These are phyloP conservation scores for Microplitis mediator DNA, from an alignment of 1,140 invertebrate genomes.

Conservation along the genomic window DNA sequence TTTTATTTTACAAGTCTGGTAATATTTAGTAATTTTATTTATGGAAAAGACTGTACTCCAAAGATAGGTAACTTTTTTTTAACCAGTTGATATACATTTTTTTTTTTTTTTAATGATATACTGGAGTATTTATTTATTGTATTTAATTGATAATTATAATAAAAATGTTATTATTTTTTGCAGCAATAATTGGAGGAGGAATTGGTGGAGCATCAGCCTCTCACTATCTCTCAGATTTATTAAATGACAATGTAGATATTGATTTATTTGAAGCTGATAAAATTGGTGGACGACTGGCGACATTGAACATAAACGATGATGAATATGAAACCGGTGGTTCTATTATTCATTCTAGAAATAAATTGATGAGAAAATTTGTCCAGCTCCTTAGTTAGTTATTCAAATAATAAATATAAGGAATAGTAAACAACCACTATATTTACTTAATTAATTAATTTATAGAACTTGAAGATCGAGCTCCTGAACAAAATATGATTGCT, in stretches of 20 bases:
- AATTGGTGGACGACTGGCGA: slow-evolving; percentile 68
- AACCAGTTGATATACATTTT: not conserved
- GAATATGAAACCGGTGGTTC: slow-evolving; percentile 68
- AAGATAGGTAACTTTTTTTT: not conserved
- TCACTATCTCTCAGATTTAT: slow-evolving; percentile 66
- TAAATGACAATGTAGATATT: slow-evolving; percentile 58
- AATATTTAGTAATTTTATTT: not conserved
- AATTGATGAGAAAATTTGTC: slow-evolving; percentile 67
- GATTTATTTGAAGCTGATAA: slow-evolving; percentile 65
- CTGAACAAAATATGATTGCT: slow-evolving; percentile 29
- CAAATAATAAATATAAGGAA: not conserved
- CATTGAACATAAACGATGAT: slow-evolving; percentile 57
- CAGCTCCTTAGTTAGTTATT: slow-evolving; percentile 59
- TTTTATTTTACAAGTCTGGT: not conserved
- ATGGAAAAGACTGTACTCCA: not conserved
- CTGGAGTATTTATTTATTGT: not conserved
- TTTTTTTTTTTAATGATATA: not conserved
- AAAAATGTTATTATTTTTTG: slow-evolving; percentile 26
- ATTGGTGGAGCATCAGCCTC: slow-evolving; percentile 69
- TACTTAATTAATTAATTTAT: slow-evolving; percentile 7
- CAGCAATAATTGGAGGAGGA: slow-evolving; percentile 70
- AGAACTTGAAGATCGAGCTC: slow-evolving; percentile 51
- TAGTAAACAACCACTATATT: not conserved
- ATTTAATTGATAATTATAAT: not conserved
- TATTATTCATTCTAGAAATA: slow-evolving; percentile 68